Evolutionary conservation across 2,888 invertebrate species (phyloP).

Genomic region (Tholera decimalis): DNA sequence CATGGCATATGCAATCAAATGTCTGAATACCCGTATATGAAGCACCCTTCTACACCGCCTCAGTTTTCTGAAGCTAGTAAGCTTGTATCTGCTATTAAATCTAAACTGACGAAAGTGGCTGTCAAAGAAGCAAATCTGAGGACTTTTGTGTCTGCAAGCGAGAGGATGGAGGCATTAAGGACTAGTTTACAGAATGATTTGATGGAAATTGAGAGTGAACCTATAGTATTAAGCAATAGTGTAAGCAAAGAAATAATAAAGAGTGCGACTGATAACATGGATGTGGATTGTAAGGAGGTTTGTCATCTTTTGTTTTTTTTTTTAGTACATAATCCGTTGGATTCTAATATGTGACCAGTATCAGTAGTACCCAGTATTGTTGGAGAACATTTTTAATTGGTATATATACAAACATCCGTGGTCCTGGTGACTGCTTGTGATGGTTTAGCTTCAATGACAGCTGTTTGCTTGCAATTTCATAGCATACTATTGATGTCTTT

Average conservation of each 20-base stretch:
- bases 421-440: background rate
- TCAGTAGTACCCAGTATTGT: background rate
- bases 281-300: conserved; percentile 83
- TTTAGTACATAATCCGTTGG: background rate
- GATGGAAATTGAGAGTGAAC: conserved; percentile 64
- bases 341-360: background rate
- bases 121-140: conserved; percentile 69
- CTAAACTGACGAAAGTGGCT: conserved; percentile 79
- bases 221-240: conserved; percentile 55
- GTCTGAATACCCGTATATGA: conserved; percentile 85
- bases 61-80: conserved; percentile 88
- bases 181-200: conserved; percentile 74
- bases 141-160: conserved; percentile 75
- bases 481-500: too few species aligned
- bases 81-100: conserved; percentile 86
- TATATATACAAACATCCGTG: too few species aligned
- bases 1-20: conserved; percentile 85
- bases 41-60: conserved; percentile 87
- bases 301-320: conserved; percentile 39
- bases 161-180: conserved; percentile 78
- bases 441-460: too few species aligned
- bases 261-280: conserved; percentile 79
- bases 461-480: too few species aligned
- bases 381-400: too few species aligned
- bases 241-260: conserved; percentile 57